These are phyloP conservation scores for Agelaius phoeniceus DNA, from an alignment of 2,113 vertebrate species.

Conservation along the genomic window DNA sequence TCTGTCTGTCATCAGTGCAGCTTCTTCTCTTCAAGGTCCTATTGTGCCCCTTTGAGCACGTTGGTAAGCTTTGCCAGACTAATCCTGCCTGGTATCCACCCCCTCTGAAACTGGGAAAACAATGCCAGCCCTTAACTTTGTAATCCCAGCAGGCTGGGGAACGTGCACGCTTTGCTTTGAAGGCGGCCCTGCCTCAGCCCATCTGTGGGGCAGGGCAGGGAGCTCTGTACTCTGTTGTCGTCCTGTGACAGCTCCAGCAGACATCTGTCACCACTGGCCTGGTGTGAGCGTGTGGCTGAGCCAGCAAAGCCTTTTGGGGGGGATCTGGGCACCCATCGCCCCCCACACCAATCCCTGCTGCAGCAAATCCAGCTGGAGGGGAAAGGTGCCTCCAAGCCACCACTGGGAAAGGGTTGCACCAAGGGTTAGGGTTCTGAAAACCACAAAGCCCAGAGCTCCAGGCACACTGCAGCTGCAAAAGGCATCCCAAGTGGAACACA, in stretches of 20 bases:
- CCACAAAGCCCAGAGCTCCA: no score
- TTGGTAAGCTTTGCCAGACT: constrained; percentile 38
- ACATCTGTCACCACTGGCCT: background rate
- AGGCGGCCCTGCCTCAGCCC: constrained; percentile 11
- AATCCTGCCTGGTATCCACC: constrained; percentile 64
- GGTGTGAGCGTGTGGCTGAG: fast-evolving
- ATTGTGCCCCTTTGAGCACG: constrained; percentile 34
- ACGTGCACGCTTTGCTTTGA: constrained; percentile 19
- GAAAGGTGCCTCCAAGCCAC: background rate
- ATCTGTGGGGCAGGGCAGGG: background rate
- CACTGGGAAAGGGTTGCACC: background rate
- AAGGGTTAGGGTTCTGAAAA: background rate
- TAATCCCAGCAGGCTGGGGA: constrained; percentile 27
- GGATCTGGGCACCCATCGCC: fast-evolving
- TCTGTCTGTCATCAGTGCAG: constrained; percentile 27
- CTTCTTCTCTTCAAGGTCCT: constrained; percentile 56
- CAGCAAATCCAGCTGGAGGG: background rate
- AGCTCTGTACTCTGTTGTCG: background rate
- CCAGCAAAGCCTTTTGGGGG: background rate
- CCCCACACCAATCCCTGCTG: fast-evolving
- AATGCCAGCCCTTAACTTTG: constrained; percentile 50
- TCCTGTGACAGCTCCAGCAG: constrained; percentile 31
- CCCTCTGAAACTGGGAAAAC: constrained; percentile 25
- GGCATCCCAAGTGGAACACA: no score
- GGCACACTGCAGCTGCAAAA: no score